A percentile compares a stretch with the other conserved stretches of the same genome.
phyloP scores from a whole-genome alignment of 1,140 invertebrate species.

The Macrostomum lignano region DNA sequence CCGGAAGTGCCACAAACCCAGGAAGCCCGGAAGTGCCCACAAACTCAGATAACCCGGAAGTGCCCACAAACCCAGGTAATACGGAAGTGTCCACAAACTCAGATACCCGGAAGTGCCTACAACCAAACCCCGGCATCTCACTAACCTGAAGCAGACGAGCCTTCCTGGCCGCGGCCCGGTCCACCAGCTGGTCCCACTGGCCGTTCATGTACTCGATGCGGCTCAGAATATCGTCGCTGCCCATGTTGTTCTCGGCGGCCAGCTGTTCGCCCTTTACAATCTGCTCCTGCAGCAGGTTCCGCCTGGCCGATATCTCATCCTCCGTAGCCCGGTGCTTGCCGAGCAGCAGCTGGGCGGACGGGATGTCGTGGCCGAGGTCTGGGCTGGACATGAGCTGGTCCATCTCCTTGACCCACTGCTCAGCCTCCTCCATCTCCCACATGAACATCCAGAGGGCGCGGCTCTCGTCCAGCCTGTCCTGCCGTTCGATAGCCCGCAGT shows the following conservation, averaged over 20 bases:
- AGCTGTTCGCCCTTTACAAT: conserved; percentile 67
- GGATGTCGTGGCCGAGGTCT: conserved; percentile 63
- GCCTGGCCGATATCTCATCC: conserved; percentile 70
- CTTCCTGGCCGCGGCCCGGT: conserved; percentile 59
- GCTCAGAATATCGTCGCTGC: conserved; percentile 64
- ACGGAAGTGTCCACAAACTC: too few relatives aligned
- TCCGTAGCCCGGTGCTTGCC: conserved; percentile 72
- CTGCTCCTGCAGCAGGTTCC: conserved; percentile 59
- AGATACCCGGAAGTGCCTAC: too few relatives aligned
- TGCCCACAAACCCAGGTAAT: too few relatives aligned
- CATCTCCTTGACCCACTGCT: conserved; percentile 98
- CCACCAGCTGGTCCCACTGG: conserved; percentile 73
- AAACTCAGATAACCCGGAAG: too few relatives aligned
- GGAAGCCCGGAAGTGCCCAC: too few relatives aligned
- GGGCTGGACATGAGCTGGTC: conserved; percentile 62
- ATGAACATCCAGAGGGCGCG: conserved; percentile 95
- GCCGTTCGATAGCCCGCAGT: conserved; percentile 64
- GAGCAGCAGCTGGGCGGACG: conserved; percentile 61
- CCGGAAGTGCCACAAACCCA: too few relatives aligned
- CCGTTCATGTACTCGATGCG: conserved; percentile 61
- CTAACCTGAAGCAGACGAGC: too few relatives aligned
- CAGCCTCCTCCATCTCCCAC: conserved; percentile 97
- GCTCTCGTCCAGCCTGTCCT: conserved; percentile 68
- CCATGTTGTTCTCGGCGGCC: conserved; percentile 65
- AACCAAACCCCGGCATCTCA: too few relatives aligned